Conservation (phyloP, 2,888 invertebrate genomes). For the Sphinx pinastri region DNA sequence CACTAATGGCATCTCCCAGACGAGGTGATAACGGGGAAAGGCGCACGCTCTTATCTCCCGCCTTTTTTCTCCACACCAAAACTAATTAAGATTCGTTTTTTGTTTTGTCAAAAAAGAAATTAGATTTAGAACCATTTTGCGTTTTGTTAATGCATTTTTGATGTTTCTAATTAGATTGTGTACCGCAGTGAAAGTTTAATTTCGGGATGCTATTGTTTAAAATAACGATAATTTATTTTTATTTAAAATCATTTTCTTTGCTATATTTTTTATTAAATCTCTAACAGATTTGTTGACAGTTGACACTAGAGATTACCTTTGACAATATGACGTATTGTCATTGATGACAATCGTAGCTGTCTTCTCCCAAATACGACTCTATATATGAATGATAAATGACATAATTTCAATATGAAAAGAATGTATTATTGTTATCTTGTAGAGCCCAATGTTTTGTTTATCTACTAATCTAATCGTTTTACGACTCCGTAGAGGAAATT, state of each 20-base stretch:
- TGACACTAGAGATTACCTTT: not conserved
- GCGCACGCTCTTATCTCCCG: constrained; percentile 75
- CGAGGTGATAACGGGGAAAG: constrained; percentile 75
- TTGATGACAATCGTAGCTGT: constrained; percentile 8
- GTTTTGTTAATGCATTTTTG: constrained; percentile 72
- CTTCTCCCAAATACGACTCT: not conserved
- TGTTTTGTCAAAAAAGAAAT: constrained; percentile 70
- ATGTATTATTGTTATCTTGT: not conserved
- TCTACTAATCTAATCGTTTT: not conserved
- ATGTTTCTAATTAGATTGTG: constrained; percentile 61
- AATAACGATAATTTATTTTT: not conserved
- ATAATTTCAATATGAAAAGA: not conserved
- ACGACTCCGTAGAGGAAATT: not conserved
- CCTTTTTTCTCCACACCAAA: constrained; percentile 69
- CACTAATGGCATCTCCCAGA: constrained; percentile 41
- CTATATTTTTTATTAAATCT: not conserved
- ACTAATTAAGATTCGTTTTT: constrained; percentile 75
- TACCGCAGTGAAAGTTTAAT: constrained; percentile 25
- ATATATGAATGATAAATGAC: not conserved
- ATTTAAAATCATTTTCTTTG: not conserved
- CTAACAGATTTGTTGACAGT: not conserved
- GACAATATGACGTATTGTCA: constrained; percentile 1
- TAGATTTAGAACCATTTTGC: constrained; percentile 62
- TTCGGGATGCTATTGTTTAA: constrained; percentile 3
- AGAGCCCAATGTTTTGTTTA: not conserved